A percentile compares a stretch with the other conserved stretches of the same genome.
phyloP scores from a whole-genome alignment of 1,140 invertebrate species.

The Kradibia gibbosae region DNA sequence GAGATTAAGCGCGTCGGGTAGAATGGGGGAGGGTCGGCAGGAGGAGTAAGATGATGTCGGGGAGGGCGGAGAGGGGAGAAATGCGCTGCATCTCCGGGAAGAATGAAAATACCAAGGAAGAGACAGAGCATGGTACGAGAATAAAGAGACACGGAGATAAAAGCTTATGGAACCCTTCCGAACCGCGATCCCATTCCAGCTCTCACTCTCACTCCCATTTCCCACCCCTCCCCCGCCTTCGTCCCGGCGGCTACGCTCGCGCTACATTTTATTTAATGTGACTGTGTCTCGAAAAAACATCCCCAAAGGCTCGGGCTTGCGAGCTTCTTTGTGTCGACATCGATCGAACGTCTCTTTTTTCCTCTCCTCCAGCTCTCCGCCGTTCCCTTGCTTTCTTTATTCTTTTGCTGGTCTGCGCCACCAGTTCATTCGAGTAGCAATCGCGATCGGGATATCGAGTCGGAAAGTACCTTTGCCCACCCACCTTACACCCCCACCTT shows the following conservation, averaged over 20 bases:
- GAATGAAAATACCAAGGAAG: constrained; percentile 13
- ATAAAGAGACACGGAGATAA: constrained; percentile 10
- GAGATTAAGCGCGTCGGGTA: no score
- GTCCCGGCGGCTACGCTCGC: background rate
- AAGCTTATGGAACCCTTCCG: constrained; percentile 38
- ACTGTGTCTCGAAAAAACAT: constrained; percentile 53
- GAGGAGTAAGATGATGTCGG: no score
- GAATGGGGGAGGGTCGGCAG: no score
- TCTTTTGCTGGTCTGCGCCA: background rate
- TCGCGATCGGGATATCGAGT: constrained; percentile 45
- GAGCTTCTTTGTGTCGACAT: constrained; percentile 45
- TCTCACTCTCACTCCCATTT: background rate
- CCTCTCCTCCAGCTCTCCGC: background rate
- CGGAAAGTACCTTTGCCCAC: constrained; percentile 14
- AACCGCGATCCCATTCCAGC: background rate
- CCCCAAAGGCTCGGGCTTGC: constrained; percentile 32
- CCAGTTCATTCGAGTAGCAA: constrained; percentile 30
- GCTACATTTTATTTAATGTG: constrained; percentile 54
- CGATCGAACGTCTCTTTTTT: constrained; percentile 38
- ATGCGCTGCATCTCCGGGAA: background rate
- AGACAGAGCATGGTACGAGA: background rate
- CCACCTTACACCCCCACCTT: background rate
- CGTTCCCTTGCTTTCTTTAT: background rate
- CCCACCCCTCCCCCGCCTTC: background rate
- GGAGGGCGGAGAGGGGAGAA: no score